A percentile compares a stretch with the other conserved stretches of the same genome.
Evolutionary conservation across 1,140 invertebrate species (phyloP).

Genomic region (Diabrotica undecimpunctata): DNA sequence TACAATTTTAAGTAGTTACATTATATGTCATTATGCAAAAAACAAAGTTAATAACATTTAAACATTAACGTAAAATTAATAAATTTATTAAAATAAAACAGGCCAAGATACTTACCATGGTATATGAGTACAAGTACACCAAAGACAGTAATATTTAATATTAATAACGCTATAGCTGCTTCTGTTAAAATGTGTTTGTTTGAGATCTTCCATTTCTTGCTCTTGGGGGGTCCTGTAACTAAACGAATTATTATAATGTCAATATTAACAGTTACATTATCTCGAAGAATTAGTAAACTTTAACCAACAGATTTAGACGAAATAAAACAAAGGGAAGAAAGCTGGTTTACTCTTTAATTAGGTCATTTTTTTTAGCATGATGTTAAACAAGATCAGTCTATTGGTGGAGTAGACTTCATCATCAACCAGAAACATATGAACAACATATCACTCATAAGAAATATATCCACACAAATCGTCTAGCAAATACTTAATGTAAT

Average conservation of each 20-base stretch:
- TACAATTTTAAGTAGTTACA: no score
- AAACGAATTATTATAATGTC: not conserved
- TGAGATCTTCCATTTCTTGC: not conserved
- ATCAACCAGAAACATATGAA: no score
- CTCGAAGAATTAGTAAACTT: not conserved
- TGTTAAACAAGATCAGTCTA: no score
- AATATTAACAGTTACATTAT: not conserved
- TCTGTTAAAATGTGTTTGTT: not conserved
- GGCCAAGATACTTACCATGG: not conserved
- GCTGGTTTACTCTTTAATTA: not conserved
- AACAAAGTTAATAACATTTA: no score
- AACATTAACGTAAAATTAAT: not conserved
- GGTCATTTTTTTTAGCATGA: no score
- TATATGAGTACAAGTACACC: not conserved
- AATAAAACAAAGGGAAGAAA: not conserved
- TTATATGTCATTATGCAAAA: no score
- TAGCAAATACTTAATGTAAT: no score
- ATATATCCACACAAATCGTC: no score
- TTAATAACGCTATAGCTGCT: not conserved
- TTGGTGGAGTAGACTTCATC: no score
- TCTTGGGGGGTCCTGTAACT: not conserved
- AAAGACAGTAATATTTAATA: not conserved
- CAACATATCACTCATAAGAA: no score
- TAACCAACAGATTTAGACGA: not conserved
- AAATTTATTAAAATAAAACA: constrained; percentile 8